Evolutionary conservation across 2,888 invertebrate genomes (phyloP).

Genomic region (Omphaloscelis lunosa): DNA sequence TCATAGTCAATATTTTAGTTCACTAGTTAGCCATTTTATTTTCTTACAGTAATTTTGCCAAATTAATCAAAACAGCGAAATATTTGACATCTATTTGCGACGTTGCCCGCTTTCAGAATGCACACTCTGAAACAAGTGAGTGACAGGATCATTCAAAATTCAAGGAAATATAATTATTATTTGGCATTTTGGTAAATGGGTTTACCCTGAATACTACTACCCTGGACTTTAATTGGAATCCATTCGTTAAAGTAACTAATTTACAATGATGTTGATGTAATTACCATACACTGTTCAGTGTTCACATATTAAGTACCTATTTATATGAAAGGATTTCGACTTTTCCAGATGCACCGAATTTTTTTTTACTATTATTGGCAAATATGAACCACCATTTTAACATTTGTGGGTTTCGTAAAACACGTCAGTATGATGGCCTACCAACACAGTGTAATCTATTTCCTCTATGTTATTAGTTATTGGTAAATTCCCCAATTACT

Average conservation of each 20-base stretch:
- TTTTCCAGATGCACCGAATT: not conserved
- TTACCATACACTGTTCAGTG: not conserved
- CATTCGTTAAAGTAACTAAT: not conserved
- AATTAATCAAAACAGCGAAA: too few species aligned
- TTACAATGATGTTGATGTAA: not conserved
- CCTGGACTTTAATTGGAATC: not conserved
- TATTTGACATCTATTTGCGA: too few species aligned
- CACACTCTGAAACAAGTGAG: not conserved
- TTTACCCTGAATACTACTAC: not conserved
- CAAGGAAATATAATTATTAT: not conserved
- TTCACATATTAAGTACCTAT: not conserved
- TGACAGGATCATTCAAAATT: not conserved
- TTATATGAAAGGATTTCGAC: not conserved
- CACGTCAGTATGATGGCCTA: not conserved
- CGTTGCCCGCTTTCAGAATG: too few species aligned
- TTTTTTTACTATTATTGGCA: not conserved
- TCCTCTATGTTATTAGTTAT: not conserved
- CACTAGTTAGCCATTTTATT: too few species aligned
- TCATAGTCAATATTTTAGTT: too few species aligned
- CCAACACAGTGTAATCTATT: too few species aligned
- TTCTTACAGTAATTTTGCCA: too few species aligned
- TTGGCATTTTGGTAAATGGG: not conserved
- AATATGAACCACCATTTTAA: not conserved
- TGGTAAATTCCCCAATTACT: not conserved
- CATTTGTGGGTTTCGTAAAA: not conserved